These are phyloP conservation scores for Perca flavescens DNA, from an alignment of 2,113 vertebrate genomes.

Conservation along the genomic window DNA sequence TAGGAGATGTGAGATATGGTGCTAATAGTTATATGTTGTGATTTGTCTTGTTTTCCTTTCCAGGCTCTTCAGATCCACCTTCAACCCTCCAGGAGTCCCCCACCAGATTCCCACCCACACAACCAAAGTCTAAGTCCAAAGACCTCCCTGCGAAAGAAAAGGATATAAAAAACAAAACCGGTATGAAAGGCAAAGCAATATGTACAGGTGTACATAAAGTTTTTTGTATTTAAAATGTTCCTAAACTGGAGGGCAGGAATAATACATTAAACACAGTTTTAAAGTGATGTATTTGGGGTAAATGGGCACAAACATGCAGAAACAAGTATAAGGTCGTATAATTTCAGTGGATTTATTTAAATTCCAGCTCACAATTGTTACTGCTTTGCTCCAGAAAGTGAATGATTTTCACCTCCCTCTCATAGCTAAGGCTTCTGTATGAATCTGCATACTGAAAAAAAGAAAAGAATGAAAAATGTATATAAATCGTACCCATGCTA, in stretches of 20 bases:
- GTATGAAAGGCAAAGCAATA: constrained; percentile 12
- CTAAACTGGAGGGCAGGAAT: background rate
- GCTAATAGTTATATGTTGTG: background rate
- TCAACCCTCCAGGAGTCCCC: constrained; percentile 87
- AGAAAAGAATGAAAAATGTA: background rate
- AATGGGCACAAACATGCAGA: background rate
- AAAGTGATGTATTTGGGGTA: background rate
- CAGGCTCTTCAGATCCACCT: constrained; percentile 89
- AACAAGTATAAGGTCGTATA: background rate
- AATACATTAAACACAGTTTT: background rate
- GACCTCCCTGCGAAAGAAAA: constrained; percentile 79
- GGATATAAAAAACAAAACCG: constrained; percentile 47
- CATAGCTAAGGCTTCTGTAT: background rate
- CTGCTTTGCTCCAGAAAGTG: background rate
- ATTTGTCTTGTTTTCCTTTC: constrained; percentile 49
- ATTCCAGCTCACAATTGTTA: background rate
- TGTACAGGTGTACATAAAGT: background rate
- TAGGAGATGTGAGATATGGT: background rate
- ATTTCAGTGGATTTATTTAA: background rate
- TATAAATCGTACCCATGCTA: background rate
- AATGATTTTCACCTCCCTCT: background rate
- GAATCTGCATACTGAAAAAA: background rate
- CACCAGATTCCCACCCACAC: constrained; percentile 88
- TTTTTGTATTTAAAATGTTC: background rate
- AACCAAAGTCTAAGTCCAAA: constrained; percentile 88